These are phyloP conservation scores for Apis laboriosa DNA, from an alignment of 1,140 invertebrate genomes.

Conservation along the genomic window DNA sequence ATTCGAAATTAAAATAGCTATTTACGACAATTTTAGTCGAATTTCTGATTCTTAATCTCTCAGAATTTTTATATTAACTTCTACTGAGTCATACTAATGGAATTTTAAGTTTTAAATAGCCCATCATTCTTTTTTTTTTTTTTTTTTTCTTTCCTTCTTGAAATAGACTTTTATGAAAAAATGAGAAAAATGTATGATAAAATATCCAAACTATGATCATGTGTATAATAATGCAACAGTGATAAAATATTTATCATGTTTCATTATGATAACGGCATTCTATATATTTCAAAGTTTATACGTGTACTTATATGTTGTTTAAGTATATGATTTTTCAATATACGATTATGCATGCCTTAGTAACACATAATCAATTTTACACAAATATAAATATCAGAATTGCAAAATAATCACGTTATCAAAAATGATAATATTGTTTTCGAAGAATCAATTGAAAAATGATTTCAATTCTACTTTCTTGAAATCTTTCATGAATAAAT, in stretches of 20 bases:
- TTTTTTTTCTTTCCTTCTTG: not conserved
- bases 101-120: not conserved
- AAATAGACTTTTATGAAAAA: too few species aligned
- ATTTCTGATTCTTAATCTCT: not conserved
- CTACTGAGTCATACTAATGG: not conserved
- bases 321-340: not conserved
- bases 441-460: not conserved
- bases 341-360: constrained; percentile 18
- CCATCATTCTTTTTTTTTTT: not conserved
- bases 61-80: not conserved
- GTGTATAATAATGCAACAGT: too few species aligned
- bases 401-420: not conserved
- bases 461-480: not conserved
- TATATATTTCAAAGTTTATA: not conserved
- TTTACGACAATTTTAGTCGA: too few species aligned
- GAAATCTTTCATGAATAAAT: not conserved
- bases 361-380: constrained; percentile 4
- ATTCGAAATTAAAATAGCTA: not conserved
- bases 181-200: not conserved
- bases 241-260: not conserved
- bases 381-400: not conserved
- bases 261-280: not conserved
- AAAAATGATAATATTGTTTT: not conserved
- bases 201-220: not conserved
- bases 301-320: not conserved